phyloP scores from a whole-genome alignment of 37 sponge, comb jelly and placozoan genomes.

The Halichondria panicea region DNA sequence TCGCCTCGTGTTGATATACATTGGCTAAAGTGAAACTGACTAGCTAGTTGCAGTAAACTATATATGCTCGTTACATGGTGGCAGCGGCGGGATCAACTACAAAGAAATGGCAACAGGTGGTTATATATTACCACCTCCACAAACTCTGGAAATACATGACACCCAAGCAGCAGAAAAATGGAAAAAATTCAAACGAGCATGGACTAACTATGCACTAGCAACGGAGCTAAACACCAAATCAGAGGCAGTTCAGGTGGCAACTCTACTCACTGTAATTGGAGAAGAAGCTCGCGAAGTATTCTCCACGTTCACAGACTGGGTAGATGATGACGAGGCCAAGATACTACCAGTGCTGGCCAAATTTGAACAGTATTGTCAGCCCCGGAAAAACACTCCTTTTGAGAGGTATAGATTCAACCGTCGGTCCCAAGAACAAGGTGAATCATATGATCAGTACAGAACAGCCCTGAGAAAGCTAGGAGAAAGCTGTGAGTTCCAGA shows the following conservation, averaged over 20 bases:
- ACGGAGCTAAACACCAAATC: conserved; percentile 14
- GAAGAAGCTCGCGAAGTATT: conserved; percentile 40
- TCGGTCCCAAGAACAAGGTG: conserved; percentile 22
- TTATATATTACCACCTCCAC: conserved; percentile 4
- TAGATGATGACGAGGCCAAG: conserved; percentile 22
- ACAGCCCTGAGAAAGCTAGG: conserved; percentile 27
- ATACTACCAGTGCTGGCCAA: conserved; percentile 25
- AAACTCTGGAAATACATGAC: conserved; percentile 25
- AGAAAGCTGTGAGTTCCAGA: conserved; percentile 4
- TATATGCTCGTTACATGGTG: neutral
- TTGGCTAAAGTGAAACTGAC: no score
- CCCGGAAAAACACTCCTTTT: conserved; percentile 29
- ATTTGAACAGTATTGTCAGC: conserved; percentile 32
- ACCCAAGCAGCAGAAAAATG: conserved; percentile 26
- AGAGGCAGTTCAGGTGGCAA: conserved; percentile 21
- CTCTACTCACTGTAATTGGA: conserved; percentile 45
- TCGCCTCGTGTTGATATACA: no score
- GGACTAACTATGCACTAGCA: conserved; percentile 11
- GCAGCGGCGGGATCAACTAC: neutral
- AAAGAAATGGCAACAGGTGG: neutral
- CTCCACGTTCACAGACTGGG: conserved; percentile 22
- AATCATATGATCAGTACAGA: conserved; percentile 41
- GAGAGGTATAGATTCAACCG: conserved; percentile 41
- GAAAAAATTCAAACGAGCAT: conserved; percentile 30
- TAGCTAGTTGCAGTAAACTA: no score